Evolutionary conservation across 2,888 invertebrate genomes (phyloP).

Genomic region (Eulithis prunata): DNA sequence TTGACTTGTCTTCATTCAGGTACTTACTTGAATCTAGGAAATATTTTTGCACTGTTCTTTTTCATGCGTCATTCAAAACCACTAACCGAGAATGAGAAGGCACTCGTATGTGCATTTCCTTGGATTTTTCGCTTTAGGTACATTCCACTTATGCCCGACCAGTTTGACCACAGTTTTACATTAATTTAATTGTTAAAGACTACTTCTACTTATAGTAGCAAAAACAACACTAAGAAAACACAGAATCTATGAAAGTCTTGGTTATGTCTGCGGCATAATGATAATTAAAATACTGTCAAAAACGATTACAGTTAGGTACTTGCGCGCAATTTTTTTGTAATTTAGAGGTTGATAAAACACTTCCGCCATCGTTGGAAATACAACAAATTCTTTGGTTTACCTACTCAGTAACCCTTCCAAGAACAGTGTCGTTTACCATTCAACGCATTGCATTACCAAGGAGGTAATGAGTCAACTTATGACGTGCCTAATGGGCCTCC

Average conservation of each 20-base stretch:
- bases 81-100: too few species aligned
- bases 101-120: conserved; percentile 1
- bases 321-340: background rate
- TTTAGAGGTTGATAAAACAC: conserved; percentile 12
- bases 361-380: conserved; percentile 23
- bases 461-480: conserved; percentile 69
- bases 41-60: conserved; percentile 9
- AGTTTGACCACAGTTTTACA: too few species aligned
- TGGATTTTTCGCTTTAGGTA: background rate
- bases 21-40: conserved; percentile 13
- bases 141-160: too few species aligned
- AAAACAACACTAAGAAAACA: too few species aligned
- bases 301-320: too few species aligned
- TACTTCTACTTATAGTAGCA: background rate
- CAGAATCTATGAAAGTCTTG: too few species aligned
- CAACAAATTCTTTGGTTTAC: conserved; percentile 38
- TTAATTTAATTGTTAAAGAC: too few species aligned
- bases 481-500: conserved; percentile 64
- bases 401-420: conserved; percentile 57
- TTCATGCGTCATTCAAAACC: conserved; percentile 12
- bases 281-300: too few species aligned
- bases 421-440: conserved; percentile 65
- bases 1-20: too few species aligned
- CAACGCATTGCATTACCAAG: conserved; percentile 60
- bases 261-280: too few species aligned